A percentile compares a stretch with the other conserved stretches of the same genome.
Conservation (phyloP, 2,888 invertebrate genomes). For the Myopa testacea region DNA sequence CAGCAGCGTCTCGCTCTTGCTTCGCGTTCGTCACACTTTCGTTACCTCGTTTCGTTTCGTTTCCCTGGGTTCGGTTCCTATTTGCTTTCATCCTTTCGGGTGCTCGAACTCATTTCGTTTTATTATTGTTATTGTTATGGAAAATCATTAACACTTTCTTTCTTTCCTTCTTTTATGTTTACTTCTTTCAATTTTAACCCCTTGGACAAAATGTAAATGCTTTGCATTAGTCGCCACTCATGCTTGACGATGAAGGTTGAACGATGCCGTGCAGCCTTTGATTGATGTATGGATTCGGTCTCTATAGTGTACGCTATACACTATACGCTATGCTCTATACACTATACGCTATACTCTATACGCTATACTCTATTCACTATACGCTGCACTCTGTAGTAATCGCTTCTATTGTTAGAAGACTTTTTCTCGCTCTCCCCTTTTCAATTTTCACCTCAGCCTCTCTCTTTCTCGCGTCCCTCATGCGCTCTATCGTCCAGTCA, state of each 20-base stretch:
- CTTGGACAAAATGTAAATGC: slow-evolving; percentile 6
- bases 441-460: neutral
- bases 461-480: no score
- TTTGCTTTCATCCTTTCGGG: neutral
- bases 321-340: no score
- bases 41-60: neutral
- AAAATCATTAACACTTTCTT: slow-evolving; percentile 52
- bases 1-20: neutral
- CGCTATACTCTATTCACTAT: no score
- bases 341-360: no score
- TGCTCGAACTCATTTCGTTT: neutral
- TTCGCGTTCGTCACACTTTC: neutral
- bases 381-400: neutral
- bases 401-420: neutral
- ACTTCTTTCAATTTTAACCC: slow-evolving; percentile 13
- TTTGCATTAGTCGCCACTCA: slow-evolving; percentile 2
- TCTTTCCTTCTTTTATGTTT: slow-evolving; percentile 14
- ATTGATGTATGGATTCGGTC: slow-evolving; percentile 4
- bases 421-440: no score
- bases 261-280: neutral
- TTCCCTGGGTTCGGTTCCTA: neutral
- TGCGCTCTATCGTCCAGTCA: neutral
- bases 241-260: slow-evolving; percentile 24
- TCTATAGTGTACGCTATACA: no score
- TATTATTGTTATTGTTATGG: slow-evolving; percentile 26